Evolutionary conservation across 2,888 invertebrate genomes (phyloP).

Genomic region (Tanytarsus gracilentus): DNA sequence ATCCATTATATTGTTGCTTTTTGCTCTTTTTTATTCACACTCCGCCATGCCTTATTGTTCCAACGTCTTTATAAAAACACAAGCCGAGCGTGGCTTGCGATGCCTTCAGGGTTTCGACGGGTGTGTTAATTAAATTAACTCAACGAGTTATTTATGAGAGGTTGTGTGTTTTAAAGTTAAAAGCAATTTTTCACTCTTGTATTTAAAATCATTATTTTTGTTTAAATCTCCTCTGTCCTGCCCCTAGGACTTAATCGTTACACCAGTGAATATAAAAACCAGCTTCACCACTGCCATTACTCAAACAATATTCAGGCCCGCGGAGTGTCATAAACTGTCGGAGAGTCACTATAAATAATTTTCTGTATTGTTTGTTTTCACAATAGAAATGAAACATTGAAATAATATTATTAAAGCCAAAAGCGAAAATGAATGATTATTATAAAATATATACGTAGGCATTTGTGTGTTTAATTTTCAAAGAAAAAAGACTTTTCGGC

Average conservation of each 20-base stretch:
- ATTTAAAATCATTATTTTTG: too few species aligned
- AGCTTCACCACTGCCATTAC: neutral
- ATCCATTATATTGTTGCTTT: slow-evolving; percentile 4
- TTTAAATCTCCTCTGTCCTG: too few species aligned
- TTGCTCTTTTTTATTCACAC: slow-evolving; percentile 10
- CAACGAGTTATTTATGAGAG: too few species aligned
- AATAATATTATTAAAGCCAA: slow-evolving; percentile 16
- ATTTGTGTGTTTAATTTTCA: slow-evolving; percentile 8
- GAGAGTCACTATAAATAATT: slow-evolving; percentile 26
- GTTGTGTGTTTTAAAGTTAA: too few species aligned
- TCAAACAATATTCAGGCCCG: neutral
- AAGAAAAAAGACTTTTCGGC: too few species aligned
- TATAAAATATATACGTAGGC: neutral
- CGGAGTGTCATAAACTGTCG: slow-evolving; percentile 24
- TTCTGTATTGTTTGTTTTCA: slow-evolving; percentile 20
- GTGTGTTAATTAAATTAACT: too few species aligned
- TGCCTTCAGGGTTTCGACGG: too few species aligned
- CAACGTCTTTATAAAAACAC: slow-evolving; percentile 3
- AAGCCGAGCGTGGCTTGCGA: too few species aligned
- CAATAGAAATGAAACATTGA: slow-evolving; percentile 24
- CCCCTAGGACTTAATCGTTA: neutral
- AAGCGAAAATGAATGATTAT: slow-evolving; percentile 13
- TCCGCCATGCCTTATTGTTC: slow-evolving; percentile 11
- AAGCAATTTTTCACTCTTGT: too few species aligned
- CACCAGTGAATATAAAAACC: neutral